These are phyloP conservation scores for Bombylius discolor DNA, from an alignment of 2,888 invertebrate genomes.

Conservation along the genomic window DNA sequence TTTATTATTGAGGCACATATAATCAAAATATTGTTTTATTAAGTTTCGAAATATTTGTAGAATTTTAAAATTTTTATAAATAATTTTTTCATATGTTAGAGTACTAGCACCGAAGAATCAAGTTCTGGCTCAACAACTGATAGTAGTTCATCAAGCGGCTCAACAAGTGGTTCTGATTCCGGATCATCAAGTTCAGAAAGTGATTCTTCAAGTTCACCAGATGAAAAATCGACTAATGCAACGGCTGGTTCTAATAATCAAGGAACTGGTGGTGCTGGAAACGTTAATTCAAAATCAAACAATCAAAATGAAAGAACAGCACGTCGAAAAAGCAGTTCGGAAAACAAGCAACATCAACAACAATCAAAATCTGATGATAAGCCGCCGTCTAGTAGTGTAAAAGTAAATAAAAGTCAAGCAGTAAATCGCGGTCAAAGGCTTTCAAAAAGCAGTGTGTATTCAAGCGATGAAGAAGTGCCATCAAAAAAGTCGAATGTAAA, in stretches of 20 bases:
- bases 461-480: constrained; percentile 44
- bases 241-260: constrained; percentile 21
- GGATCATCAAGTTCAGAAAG: constrained; percentile 57
- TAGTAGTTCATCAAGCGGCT: constrained; percentile 51
- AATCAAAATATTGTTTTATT: too few species aligned
- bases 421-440: constrained; percentile 35
- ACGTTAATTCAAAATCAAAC: constrained; percentile 12
- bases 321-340: constrained; percentile 20
- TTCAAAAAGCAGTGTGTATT: constrained; percentile 40
- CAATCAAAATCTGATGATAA: constrained; percentile 23
- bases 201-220: constrained; percentile 49
- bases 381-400: constrained; percentile 14
- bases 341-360: constrained; percentile 21
- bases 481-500: constrained; percentile 21
- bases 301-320: constrained; percentile 4
- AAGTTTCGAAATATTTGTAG: too few species aligned
- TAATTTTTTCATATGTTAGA: constrained; percentile 15
- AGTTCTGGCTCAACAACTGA: constrained; percentile 55
- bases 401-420: constrained; percentile 11
- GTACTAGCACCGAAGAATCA: constrained; percentile 46
- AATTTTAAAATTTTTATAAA: background rate
- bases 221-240: constrained; percentile 22
- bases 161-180: constrained; percentile 56
- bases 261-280: constrained; percentile 23
- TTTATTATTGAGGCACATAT: too few species aligned